These are phyloP conservation scores for Agelastica alni DNA, from an alignment of 2,888 invertebrate genomes.

Conservation along the genomic window DNA sequence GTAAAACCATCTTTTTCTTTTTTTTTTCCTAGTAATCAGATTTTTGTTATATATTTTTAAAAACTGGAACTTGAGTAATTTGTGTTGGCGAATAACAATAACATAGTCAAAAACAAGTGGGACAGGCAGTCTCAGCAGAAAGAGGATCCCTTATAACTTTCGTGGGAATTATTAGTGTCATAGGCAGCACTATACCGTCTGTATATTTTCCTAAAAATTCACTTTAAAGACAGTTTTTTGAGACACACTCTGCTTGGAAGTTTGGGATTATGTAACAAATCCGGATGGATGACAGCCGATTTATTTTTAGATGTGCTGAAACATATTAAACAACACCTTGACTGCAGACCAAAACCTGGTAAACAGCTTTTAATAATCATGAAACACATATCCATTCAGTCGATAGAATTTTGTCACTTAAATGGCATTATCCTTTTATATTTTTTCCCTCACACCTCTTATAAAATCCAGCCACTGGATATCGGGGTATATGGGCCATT, in stretches of 20 bases:
- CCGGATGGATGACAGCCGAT: conserved; percentile 10
- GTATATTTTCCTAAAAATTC: not conserved
- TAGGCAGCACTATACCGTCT: not conserved
- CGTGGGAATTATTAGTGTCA: not conserved
- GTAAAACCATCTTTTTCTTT: too few relatives aligned
- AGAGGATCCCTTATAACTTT: not conserved
- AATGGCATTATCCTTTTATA: not conserved
- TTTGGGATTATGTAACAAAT: conserved; percentile 2
- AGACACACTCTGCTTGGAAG: not conserved
- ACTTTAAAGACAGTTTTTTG: not conserved
- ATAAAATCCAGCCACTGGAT: not conserved
- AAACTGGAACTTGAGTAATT: too few relatives aligned
- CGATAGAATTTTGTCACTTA: not conserved
- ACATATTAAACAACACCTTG: not conserved
- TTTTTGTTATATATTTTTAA: too few relatives aligned
- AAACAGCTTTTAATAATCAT: not conserved
- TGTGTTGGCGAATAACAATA: not conserved
- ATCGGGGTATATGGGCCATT: not conserved
- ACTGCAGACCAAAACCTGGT: not conserved
- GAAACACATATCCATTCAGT: not conserved
- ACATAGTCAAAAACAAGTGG: not conserved
- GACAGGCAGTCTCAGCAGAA: not conserved
- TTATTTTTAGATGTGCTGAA: conserved; percentile 7
- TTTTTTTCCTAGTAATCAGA: too few relatives aligned
- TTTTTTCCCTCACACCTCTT: not conserved